Conservation (phyloP, 2,888 invertebrate species). For the Plebejus melissa region DNA sequence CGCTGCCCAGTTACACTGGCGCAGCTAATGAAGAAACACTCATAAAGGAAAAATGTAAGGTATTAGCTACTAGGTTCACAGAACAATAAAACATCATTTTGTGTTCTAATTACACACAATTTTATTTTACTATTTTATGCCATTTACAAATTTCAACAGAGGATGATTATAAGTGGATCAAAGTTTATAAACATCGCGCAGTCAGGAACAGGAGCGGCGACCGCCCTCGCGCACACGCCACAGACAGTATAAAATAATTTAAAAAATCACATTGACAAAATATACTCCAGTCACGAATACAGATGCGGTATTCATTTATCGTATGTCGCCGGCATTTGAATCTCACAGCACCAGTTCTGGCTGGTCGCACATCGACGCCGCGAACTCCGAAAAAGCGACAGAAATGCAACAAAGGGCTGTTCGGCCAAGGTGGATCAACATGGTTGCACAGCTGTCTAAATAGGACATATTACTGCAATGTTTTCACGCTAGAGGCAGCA, state of each 20-base stretch:
- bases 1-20: too few species aligned
- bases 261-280: slow-evolving; percentile 52
- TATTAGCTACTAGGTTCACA: slow-evolving; percentile 12
- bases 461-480: too few species aligned
- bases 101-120: slow-evolving; percentile 75
- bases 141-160: slow-evolving; percentile 75
- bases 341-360: slow-evolving; percentile 71
- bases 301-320: slow-evolving; percentile 47
- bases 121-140: slow-evolving; percentile 73
- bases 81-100: slow-evolving; percentile 59
- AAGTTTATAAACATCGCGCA: slow-evolving; percentile 54
- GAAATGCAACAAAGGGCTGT: too few species aligned
- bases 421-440: background rate
- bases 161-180: slow-evolving; percentile 63
- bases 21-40: too few species aligned
- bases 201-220: slow-evolving; percentile 73
- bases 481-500: too few species aligned
- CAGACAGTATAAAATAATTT: slow-evolving; percentile 59
- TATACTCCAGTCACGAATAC: slow-evolving; percentile 59
- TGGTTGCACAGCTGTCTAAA: background rate
- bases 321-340: slow-evolving; percentile 72
- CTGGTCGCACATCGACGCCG: slow-evolving; percentile 36
- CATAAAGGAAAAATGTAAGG: too few species aligned
- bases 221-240: slow-evolving; percentile 65
- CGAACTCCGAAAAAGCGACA: background rate